These are phyloP conservation scores for Pachyramphus minor DNA, from an alignment of 2,113 vertebrate genomes.

Conservation along the genomic window DNA sequence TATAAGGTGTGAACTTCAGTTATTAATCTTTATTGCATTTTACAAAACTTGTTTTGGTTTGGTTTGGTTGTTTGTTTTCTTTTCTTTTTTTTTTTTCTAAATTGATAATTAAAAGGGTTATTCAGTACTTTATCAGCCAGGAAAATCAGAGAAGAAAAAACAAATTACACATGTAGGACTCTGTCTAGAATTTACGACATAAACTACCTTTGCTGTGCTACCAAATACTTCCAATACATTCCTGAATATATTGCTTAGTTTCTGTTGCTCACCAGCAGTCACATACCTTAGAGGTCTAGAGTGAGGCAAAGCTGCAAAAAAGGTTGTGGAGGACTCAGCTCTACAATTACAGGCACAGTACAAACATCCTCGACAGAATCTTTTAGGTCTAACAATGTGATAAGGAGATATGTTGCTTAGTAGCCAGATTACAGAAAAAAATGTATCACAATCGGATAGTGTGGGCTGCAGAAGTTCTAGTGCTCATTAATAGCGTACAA, in stretches of 20 bases:
- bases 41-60: no score
- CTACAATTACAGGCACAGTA: no score
- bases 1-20: neutral
- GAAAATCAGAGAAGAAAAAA: neutral
- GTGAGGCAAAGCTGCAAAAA: neutral
- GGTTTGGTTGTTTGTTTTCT: neutral
- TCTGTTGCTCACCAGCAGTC: neutral
- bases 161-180: neutral
- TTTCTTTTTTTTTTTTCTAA: neutral
- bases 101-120: neutral
- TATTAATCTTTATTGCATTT: neutral
- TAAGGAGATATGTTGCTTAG: neutral
- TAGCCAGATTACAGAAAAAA: neutral
- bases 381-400: neutral
- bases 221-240: neutral
- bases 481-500: neutral
- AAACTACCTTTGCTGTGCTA: neutral
- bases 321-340: neutral
- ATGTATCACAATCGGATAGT: accelerated
- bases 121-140: neutral
- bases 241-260: neutral
- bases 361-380: neutral
- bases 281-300: neutral
- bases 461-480: neutral
- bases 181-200: neutral